Conservation (phyloP, 2,888 invertebrate genomes). For the Pseudolycoriella hygida region DNA sequence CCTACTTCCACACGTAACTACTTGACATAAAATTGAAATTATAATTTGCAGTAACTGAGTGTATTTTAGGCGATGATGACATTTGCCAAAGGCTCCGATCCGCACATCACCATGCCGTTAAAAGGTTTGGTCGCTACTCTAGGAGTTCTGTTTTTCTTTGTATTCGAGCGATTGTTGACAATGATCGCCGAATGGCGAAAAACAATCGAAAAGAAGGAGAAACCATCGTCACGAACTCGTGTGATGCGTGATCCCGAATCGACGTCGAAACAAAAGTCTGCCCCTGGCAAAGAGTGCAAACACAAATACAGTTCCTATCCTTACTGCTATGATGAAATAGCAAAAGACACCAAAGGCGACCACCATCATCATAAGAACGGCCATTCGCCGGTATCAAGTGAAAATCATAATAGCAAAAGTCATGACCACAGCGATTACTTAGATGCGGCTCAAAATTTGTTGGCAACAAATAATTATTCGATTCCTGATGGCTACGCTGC, state of each 20-base stretch:
- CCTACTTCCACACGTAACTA: conserved; percentile 68
- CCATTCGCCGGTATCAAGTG: background rate
- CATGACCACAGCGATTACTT: conserved; percentile 14
- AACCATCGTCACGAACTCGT: conserved; percentile 47
- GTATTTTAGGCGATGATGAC: conserved; percentile 31
- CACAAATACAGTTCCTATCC: conserved; percentile 81
- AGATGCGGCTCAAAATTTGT: conserved; percentile 23
- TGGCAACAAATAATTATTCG: conserved; percentile 22
- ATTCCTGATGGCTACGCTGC: conserved; percentile 15
- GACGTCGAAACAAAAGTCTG: conserved; percentile 22
- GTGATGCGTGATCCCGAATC: conserved; percentile 49
- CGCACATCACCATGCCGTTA: conserved; percentile 58
- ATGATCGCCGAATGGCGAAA: conserved; percentile 69
- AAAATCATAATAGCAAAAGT: background rate
- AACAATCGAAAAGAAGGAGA: conserved; percentile 47
- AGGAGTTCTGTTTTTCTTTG: conserved; percentile 78
- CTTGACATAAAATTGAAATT: no score
- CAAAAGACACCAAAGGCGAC: conserved; percentile 49
- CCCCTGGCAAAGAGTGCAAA: conserved; percentile 51
- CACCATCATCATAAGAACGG: conserved; percentile 23
- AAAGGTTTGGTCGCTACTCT: conserved; percentile 55
- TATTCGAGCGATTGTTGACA: conserved; percentile 67
- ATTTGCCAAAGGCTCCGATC: conserved; percentile 21
- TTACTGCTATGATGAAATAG: conserved; percentile 73
- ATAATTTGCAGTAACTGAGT: no score